Base-by-base conservation (phyloP, 2,113 vertebrate genomes). In the Tychaedon coryphoeus region DNA sequence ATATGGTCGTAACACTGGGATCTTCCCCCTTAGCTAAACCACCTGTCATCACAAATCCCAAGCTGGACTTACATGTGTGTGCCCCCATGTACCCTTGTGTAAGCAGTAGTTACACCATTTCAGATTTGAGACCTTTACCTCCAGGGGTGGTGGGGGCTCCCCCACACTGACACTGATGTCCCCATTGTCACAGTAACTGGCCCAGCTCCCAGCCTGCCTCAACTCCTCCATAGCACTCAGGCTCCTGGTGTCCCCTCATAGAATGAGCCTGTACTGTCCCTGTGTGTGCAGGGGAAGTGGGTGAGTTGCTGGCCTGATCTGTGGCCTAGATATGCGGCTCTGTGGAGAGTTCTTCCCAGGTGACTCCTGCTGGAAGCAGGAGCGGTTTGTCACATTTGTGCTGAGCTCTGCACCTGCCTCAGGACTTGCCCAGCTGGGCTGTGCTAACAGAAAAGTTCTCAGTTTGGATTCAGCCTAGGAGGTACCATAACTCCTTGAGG, bases 1-100 rank as follows among this genome's bases (percentile, higher is more conserved):
- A 69, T 95, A 82, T 20, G 40, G 77, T 75, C 25, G 40, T 67
- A 76, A 42, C 13, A 25, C 26, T 65, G 8, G 18, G 8, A 51
- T 95, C 60, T 90, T 86, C 34, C 38, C 60, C 28, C 12, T 82
- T 45, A 74, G 50, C 24, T 87, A 73, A 90, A 76, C 70, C 77
- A 50, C 42, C 29, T 83, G 81, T 53, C 47, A 56, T 88, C 75
- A 77, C 64, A 76, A 82, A 90, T 79, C 62, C 67, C 36, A 60
- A 78, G 51, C n/a, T 26, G 26, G 31, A 8, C 1, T 1, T 57
- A 7, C 6, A 6, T 47, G 14, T 47, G 34, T 64, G 38, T 64
- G 61, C 19, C 38, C 28, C 36, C 42, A 4, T 4, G 43, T 47
- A 19, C 31, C 34, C 62, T 82, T 50, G 31, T 28, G 22, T 61